Base-by-base conservation (phyloP, 2,888 invertebrate genomes). In the Camponotus fellah region DNA sequence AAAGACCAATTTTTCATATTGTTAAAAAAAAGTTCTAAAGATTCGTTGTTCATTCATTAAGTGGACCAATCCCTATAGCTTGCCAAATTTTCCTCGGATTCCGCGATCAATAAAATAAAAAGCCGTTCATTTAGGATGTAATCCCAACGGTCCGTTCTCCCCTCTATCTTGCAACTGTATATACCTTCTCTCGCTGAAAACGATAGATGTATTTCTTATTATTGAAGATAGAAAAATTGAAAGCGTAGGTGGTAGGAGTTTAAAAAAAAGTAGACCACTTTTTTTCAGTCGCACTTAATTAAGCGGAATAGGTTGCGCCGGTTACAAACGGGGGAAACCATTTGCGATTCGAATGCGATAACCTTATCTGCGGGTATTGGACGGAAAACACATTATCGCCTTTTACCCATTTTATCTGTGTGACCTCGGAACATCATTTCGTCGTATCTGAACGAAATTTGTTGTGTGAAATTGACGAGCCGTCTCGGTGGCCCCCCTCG, bases 311-410 rank as follows among this genome's bases (percentile, higher is more conserved):
- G 21, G 21, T 60, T 46, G 72, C 37, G 37, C 34, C 53, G 10
- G 49, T 53, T 6, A 34, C 32, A 21, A 64, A 17, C 12, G 10
- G 21, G 32, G 60, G n/a, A 66, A 26, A 43, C 65, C 72, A 69
- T 46, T 71, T 60, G 76, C 74, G 76, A 87, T 84, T 87, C 66
- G 43, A 66, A 32, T 3, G 77, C 43, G 60, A 74, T 84, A 68
- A 72, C 84, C 53, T 85, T 83, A 88, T 85, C 86, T 76, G 3
- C 3, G 17, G 26, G 64, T 65, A 17, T 82, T 68, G 43, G 26
- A 72, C 46, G 46, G 46, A 46, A 17, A 72, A 32, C 69, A 26
- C 34, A 8, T 53, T 74, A 80, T 80, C 72, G n/a, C n/a, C 17
- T 32, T 53, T 72, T 40, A 43, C 9, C 8, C 65, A 34, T 17